These are phyloP conservation scores for Emys orbicularis DNA, from an alignment of 2,797 vertebrate species.

Conservation along the genomic window DNA sequence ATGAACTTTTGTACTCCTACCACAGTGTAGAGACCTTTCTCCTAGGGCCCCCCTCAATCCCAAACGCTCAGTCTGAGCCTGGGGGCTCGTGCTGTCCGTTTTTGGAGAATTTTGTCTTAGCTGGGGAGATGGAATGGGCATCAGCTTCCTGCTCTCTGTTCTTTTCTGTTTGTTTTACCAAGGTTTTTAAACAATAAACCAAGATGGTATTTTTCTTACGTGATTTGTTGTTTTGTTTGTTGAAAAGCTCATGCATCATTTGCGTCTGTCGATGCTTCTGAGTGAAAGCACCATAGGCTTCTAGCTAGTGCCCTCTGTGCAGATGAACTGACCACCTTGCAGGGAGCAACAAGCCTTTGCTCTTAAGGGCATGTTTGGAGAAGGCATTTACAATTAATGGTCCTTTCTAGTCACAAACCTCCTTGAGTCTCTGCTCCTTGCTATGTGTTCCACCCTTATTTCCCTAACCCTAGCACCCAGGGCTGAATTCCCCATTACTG, in stretches of 20 bases:
- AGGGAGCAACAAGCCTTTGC: background rate
- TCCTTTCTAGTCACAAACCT: background rate
- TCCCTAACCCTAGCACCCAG: background rate
- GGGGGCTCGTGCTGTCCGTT: background rate
- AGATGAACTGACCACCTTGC: background rate
- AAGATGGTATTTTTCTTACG: slow-evolving; percentile 82
- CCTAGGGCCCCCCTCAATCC: background rate
- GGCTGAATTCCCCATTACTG: background rate
- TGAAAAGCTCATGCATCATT: background rate
- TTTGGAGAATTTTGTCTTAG: background rate
- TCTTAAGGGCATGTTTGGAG: background rate
- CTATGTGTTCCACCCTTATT: background rate
- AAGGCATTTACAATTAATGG: background rate
- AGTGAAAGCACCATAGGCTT: rapidly evolving
- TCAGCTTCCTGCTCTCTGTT: slow-evolving; percentile 52
- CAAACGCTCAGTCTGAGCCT: background rate
- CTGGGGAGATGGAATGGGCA: slow-evolving; percentile 15
- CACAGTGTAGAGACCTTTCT: background rate
- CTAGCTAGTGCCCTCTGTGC: background rate
- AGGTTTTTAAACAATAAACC: slow-evolving; percentile 82
- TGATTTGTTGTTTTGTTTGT: slow-evolving; percentile 24
- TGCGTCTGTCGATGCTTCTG: background rate
- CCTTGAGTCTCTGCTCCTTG: background rate
- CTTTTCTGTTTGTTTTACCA: slow-evolving; percentile 74
- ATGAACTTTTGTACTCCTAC: background rate